Percentiles rank a stretch among this genome's conserved stretches.
Conservation (phyloP, 2,113 vertebrate species). For the Bos indicus region DNA sequence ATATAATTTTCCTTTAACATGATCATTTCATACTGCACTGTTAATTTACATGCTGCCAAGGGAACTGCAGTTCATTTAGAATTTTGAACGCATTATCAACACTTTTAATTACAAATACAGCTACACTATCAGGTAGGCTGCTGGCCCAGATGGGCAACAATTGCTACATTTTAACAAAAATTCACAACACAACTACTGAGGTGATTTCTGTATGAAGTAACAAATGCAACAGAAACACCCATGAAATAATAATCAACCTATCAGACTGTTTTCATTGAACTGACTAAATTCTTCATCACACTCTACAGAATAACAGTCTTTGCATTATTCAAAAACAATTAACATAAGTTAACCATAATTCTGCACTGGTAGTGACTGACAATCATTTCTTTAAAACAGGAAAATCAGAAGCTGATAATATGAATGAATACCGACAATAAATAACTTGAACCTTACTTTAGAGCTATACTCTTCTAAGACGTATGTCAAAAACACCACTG, state of each 20-base stretch:
- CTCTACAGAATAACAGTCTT: not conserved
- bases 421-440: constrained; percentile 1
- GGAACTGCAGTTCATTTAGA: not conserved
- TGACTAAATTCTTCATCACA: not conserved
- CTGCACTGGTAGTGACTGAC: not conserved
- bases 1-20: not conserved
- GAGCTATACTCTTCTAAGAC: not conserved
- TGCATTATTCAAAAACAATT: not conserved
- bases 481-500: not conserved
- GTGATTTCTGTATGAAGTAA: not conserved
- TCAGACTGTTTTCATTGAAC: not conserved
- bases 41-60: not conserved
- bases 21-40: not conserved
- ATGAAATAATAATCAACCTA: not conserved
- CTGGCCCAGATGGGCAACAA: not conserved
- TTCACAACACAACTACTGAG: not conserved
- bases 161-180: constrained; percentile 12
- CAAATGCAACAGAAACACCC: not conserved
- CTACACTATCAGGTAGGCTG: not conserved
- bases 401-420: constrained; percentile 11
- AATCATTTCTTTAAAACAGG: constrained; percentile 5
- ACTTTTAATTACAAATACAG: constrained; percentile 9
- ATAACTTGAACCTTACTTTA: constrained; percentile 1
- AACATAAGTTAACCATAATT: not conserved
- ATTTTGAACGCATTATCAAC: not conserved